Base-by-base conservation (phyloP, 1,140 invertebrate genomes). In the Frieseomelitta varia region DNA sequence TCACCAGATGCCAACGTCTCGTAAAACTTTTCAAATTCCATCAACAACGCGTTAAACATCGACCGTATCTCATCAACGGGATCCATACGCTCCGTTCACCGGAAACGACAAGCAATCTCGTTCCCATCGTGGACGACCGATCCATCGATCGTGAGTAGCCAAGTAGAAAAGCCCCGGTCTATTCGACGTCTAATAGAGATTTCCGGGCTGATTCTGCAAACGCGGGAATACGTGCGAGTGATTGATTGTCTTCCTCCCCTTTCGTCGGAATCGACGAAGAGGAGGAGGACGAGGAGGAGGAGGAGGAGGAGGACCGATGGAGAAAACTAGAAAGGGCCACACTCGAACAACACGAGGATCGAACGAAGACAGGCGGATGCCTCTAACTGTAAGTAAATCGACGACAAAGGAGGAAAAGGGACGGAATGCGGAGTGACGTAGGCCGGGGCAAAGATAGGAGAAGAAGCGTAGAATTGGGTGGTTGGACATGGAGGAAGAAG, bases 161-260 rank as follows among this genome's bases (percentile, higher is more conserved):
- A 34, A 67, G 65, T 34, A 69, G 81, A 83, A 61, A 85, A 51
- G 65, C 24, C 34, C 15, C 73, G 19, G 24, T 30, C 39, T 55
- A 79, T 69, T 63, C 61, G 24, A 75, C 55, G 74, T 86, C 55
- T 91, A 90, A 90, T 89, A 90, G 89, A 90, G 85, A 90, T 88
- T 88, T 91, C 85, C 79, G 84, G 39, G 72, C 90, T 84, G 89
- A 89, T 90, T 91, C 82, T 84, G 84, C 82, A 73, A 91, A 87
- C 88, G 88, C 34, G 67, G 58, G 88, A 67, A 86, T 87, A 87
- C 65, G 84, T n/a, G 68, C 58, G 24, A 67, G 88, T 90, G 90
- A 91, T 91, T 85, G 90, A 91, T 91, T 80, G 87, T 88, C 61
- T 63, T 77, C n/a, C 56, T 51, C 19, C 4, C 30, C 39, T 30